Percentiles rank a stretch among this genome's conserved stretches.
Conservation (phyloP, 2,797 vertebrate genomes). For the Leptatherina wallacei region DNA sequence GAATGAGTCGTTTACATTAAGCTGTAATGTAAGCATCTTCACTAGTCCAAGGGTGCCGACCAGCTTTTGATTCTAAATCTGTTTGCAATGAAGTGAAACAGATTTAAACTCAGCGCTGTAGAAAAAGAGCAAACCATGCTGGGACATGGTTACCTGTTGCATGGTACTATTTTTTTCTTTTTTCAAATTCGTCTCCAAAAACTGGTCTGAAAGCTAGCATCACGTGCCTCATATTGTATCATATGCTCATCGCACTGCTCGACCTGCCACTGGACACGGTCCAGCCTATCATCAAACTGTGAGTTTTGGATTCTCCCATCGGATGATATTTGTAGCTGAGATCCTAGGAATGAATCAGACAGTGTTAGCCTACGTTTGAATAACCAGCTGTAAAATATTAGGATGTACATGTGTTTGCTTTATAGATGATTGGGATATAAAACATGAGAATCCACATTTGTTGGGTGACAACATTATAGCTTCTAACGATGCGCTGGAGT, state of each 20-base stretch:
- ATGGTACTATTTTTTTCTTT: slow-evolving; percentile 32
- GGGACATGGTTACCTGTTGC: slow-evolving; percentile 50
- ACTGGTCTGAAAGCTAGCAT: slow-evolving; percentile 31
- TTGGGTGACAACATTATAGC: slow-evolving; percentile 32
- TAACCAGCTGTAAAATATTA: slow-evolving; percentile 25
- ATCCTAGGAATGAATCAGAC: slow-evolving; percentile 12
- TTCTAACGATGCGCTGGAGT: slow-evolving; percentile 23
- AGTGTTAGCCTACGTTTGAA: slow-evolving; percentile 26
- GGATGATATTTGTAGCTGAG: slow-evolving; percentile 14
- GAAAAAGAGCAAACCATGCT: slow-evolving; percentile 49
- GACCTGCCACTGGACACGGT: slow-evolving; percentile 29
- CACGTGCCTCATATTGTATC: slow-evolving; percentile 7
- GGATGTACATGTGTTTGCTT: slow-evolving; percentile 32
- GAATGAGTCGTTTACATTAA: slow-evolving; percentile 52
- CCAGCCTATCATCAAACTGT: slow-evolving; percentile 41
- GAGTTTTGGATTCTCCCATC: slow-evolving; percentile 26
- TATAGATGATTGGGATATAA: slow-evolving; percentile 16
- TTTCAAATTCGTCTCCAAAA: slow-evolving; percentile 5
- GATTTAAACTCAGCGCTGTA: slow-evolving; percentile 19
- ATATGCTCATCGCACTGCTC: slow-evolving; percentile 18
- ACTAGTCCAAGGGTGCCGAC: slow-evolving; percentile 44
- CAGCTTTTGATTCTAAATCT: slow-evolving; percentile 32
- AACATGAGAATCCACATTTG: slow-evolving; percentile 1
- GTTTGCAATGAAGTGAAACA: slow-evolving; percentile 27
- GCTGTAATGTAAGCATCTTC: slow-evolving; percentile 42